Evolutionary conservation across 53 echinoderm and acorn worm genomes (phyloP), one percentile per base, ranked within the genome.

Genomic region (Zoroaster sp.): DNA sequence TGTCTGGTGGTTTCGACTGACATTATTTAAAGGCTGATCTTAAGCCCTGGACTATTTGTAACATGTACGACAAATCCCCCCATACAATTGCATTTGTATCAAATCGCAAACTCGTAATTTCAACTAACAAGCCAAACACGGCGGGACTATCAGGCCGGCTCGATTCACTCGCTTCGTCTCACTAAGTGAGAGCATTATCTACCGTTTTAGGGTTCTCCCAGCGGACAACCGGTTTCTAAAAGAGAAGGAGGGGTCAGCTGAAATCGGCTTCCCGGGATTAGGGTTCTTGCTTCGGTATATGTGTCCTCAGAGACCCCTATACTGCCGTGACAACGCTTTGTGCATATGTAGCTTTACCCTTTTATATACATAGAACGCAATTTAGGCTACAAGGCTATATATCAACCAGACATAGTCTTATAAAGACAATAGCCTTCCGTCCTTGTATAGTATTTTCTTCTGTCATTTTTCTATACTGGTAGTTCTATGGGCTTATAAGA

Each of bases 51-150:
- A 33, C 76, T 32, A 25, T 76, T 30, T 46, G 23, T 45, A 74
- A 25, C 40, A 74, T 23, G 25, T 67, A 68, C 66, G 66, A 42
- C 67, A 82, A 66, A 68, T 82, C 63, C 55, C 41, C 81, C 42
- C 67, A 13, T 23, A 82, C 68, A 82, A 46, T 82, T 30, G 82
- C 65, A 82, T 82, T 82, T 82, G 82, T 82, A 82, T 82, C 82
- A 42, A 67, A 68, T 44, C 66, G 28, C 82, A 66, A 68, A 32
- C 6, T 43, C 77, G 40, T 5, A 66, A 66, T 66, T 66, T 67
- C 68, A 18, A n/a, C 82, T 82, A 82, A 67, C 82, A 40, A 66
- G 44, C 47, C 82, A 11, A 78, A 33, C 18, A 37, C 10, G 25
- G 17, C 52, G 23, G 59, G 25, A 53, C 25, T n/a, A 8, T 21